Percentiles rank a stretch among this genome's conserved stretches.
phyloP scores from a whole-genome alignment of 2,113 vertebrate species.

The Amblyopsis rosae region DNA sequence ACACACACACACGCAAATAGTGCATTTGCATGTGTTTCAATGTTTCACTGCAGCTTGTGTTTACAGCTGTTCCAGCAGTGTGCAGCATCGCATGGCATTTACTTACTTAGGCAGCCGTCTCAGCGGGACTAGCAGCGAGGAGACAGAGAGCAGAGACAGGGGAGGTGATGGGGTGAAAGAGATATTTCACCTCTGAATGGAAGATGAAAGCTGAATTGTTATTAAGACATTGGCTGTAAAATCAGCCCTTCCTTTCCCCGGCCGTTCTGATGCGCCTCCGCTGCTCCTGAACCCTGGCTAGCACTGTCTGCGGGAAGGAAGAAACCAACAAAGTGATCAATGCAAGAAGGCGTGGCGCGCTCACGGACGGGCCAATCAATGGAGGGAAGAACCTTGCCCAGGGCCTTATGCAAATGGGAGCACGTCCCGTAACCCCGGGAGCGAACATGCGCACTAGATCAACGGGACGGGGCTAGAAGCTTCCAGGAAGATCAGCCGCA shows the following conservation, averaged over 20 bases:
- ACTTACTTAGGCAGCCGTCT: conserved; percentile 4
- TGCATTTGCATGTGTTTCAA: neutral
- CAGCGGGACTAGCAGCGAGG: conserved; percentile 10
- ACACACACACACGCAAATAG: no score
- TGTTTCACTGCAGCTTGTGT: conserved; percentile 16
- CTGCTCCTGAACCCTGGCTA: conserved; percentile 91
- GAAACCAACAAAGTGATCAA: conserved; percentile 91
- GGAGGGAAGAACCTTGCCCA: conserved; percentile 99
- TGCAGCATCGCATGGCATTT: neutral
- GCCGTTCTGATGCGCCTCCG: conserved; percentile 75
- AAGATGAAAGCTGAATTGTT: conserved; percentile 8
- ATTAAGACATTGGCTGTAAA: neutral
- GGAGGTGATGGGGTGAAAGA: conserved; percentile 12
- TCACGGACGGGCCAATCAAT: conserved; percentile 99
- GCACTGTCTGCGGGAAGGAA: conserved; percentile 87
- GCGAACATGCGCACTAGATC: conserved; percentile 97
- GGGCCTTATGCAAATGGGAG: conserved; percentile 99
- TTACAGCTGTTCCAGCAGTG: conserved; percentile 6
- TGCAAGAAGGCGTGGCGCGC: conserved; percentile 92
- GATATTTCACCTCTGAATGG: conserved; percentile 21
- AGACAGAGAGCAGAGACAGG: conserved; percentile 7
- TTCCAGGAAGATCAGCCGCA: conserved; percentile 94
- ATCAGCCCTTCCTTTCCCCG: conserved; percentile 48
- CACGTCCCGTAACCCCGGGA: conserved; percentile 92
- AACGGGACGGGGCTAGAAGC: conserved; percentile 90